These are phyloP conservation scores for Pristionchus japonicus DNA, from an alignment of 2,888 invertebrate genomes.

Conservation along the genomic window DNA sequence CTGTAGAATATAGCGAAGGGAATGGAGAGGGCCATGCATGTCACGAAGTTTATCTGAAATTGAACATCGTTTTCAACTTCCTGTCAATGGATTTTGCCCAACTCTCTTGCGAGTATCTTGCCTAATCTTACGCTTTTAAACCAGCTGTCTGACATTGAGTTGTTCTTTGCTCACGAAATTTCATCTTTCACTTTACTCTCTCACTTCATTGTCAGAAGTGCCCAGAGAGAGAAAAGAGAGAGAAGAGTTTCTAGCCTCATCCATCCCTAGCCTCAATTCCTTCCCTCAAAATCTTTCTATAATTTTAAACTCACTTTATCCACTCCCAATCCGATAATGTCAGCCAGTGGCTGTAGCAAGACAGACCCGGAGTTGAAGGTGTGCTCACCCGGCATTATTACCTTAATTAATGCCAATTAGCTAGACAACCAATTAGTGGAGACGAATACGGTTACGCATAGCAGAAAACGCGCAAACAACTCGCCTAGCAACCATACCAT, in stretches of 20 bases:
- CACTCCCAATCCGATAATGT: constrained; percentile 61
- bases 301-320: constrained; percentile 60
- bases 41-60: constrained; percentile 68
- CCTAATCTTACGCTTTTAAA: too few relatives aligned
- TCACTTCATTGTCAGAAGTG: too few relatives aligned
- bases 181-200: too few relatives aligned
- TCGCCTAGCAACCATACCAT: neutral
- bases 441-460: neutral
- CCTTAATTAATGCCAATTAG: neutral
- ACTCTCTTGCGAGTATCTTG: neutral
- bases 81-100: too few relatives aligned
- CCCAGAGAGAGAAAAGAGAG: too few relatives aligned
- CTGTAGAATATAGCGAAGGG: constrained; percentile 52
- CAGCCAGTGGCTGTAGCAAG: constrained; percentile 67
- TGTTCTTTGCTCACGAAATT: too few relatives aligned
- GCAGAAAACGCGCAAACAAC: neutral
- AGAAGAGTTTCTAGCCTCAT: too few relatives aligned
- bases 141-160: too few relatives aligned
- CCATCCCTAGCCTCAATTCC: neutral
- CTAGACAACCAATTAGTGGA: neutral
- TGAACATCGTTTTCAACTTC: neutral
- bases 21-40: constrained; percentile 63
- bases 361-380: constrained; percentile 71
- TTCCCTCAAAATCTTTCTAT: too few relatives aligned
- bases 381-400: constrained; percentile 69